Evolutionary conservation across 1,140 invertebrate species (phyloP).

Genomic region (Seison nebaliae): DNA sequence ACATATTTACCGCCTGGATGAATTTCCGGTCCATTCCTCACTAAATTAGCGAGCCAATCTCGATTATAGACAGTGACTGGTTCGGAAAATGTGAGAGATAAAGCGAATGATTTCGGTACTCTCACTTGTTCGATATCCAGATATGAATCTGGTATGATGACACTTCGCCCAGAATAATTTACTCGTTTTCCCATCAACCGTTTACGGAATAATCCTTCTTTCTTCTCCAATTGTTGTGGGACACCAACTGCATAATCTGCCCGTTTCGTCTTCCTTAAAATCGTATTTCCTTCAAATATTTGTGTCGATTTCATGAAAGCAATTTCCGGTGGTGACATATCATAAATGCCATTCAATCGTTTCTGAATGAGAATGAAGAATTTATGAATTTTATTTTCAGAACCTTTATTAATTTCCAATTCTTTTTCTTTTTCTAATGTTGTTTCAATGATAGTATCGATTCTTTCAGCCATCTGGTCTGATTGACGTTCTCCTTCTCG

Average conservation of each 20-base stretch:
- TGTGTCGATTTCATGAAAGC: background rate
- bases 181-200: conserved; percentile 99
- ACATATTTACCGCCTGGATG: conserved; percentile 47
- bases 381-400: too few species aligned
- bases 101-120: conserved; percentile 76
- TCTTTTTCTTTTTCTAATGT: too few species aligned
- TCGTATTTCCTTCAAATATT: background rate
- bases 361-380: too few species aligned
- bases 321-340: too few species aligned
- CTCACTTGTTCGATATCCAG: conserved; percentile 84
- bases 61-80: conserved; percentile 75
- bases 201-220: conserved; percentile 79
- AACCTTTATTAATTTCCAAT: too few species aligned
- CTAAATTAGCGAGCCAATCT: conserved; percentile 46
- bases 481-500: too few species aligned
- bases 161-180: conserved; percentile 77
- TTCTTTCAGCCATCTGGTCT: too few species aligned
- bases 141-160: conserved; percentile 93
- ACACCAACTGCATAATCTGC: too few species aligned
- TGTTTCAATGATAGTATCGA: too few species aligned
- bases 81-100: conserved; percentile 64
- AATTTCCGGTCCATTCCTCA: conserved; percentile 61
- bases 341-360: conserved; percentile 15
- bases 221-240: conserved; percentile 49
- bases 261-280: conserved; percentile 39